Base-by-base conservation (phyloP, 2,797 vertebrate genomes). In the Enteromius thamalakanensis region DNA sequence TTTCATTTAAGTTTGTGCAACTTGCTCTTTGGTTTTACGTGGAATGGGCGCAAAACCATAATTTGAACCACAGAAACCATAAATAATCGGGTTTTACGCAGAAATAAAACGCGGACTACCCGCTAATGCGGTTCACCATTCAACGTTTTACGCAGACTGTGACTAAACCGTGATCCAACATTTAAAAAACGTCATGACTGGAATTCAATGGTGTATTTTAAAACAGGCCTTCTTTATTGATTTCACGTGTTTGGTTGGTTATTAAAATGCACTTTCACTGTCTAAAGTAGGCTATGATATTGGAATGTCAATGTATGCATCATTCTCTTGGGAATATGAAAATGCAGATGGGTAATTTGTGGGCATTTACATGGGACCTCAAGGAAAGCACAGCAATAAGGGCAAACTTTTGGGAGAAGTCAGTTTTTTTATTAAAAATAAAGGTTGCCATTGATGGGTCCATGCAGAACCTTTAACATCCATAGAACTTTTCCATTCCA, bases 41-140 rank as follows among this genome's bases (percentile, higher is more conserved):
- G 47, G 49, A 60, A 60, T 29, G 47, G 49, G 71, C 8, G 64
- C 55, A 71, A 79, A 37, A 70, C 83, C 71, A 72, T 83, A 29
- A 87, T 70, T 70, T 81, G 40, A 70, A 81, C 76, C 83, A 60
- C 80, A 83, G 68, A 85, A 78, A 74, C 87, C 85, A 75, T 65
- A 49, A 67, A 76, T 84, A 86, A 82, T 79, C 65, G 65, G 71
- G 72, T 71, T 76, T 86, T 58, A 76, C 51, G 65, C 47, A 67
- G 55, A 82, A 84, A 84, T 81, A 47, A 69, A n/a, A 78, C 0
- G 29, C 45, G 12, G 45, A 53, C 51, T 86, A 55, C 83, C 85
- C 72, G 80, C 83, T 88, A 85, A 80, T 86, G 64, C 15, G 17
- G n/a, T 15, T 62, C 55, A 7, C 53, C 49, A 74, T 75, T 53